phyloP scores from a whole-genome alignment of 2,888 invertebrate species.

The Syritta pipiens region DNA sequence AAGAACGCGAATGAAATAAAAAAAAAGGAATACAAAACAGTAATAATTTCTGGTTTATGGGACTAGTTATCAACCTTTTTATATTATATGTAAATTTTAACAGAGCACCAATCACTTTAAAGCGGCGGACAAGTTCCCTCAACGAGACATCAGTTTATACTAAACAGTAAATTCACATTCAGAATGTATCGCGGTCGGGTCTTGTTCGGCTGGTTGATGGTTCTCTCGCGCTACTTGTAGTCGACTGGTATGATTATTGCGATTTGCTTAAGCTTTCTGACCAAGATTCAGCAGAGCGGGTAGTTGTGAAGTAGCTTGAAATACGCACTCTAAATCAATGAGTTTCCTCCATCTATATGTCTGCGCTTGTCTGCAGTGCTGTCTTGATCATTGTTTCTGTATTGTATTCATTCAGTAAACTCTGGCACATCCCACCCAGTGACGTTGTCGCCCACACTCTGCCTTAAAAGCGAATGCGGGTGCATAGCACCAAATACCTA shows the following conservation, averaged over 20 bases:
- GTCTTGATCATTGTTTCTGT: slow-evolving; percentile 11
- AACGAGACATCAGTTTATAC: slow-evolving; percentile 64
- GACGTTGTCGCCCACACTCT: slow-evolving; percentile 23
- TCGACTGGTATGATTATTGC: slow-evolving; percentile 52
- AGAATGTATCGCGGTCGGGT: slow-evolving; percentile 57
- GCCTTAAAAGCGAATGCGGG: slow-evolving; percentile 12
- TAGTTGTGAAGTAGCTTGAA: slow-evolving; percentile 28
- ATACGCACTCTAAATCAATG: slow-evolving; percentile 55
- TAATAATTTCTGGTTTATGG: neutral
- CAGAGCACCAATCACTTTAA: slow-evolving; percentile 53
- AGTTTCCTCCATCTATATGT: slow-evolving; percentile 27
- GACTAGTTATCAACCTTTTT: slow-evolving; percentile 13
- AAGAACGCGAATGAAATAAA: neutral
- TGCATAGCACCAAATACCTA: too few species aligned
- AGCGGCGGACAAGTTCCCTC: slow-evolving; percentile 48
- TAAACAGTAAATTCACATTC: slow-evolving; percentile 56
- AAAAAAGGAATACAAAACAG: neutral
- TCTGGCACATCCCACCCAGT: slow-evolving; percentile 70
- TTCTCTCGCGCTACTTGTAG: slow-evolving; percentile 54
- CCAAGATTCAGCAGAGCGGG: slow-evolving; percentile 31
- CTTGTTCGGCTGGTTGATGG: slow-evolving; percentile 49
- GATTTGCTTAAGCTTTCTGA: slow-evolving; percentile 59
- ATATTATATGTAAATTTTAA: slow-evolving; percentile 19
- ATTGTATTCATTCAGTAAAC: slow-evolving; percentile 32
- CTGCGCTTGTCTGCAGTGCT: slow-evolving; percentile 10